These are phyloP conservation scores for Decapterus maruadsi DNA, from an alignment of 2,797 vertebrate genomes.

Conservation along the genomic window DNA sequence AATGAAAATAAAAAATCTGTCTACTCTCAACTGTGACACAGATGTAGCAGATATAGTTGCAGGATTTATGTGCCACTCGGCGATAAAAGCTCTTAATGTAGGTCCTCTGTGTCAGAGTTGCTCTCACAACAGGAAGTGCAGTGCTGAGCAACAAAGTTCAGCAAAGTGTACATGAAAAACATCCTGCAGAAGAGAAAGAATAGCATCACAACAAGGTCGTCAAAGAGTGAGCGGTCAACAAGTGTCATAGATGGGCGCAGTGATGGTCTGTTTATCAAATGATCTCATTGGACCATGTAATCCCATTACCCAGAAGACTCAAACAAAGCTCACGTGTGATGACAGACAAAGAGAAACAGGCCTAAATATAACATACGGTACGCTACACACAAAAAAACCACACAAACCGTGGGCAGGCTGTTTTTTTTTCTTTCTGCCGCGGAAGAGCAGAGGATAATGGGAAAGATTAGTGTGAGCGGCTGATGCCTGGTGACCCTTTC, in stretches of 20 bases:
- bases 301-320: conserved; percentile 37
- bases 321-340: conserved; percentile 41
- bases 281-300: conserved; percentile 24
- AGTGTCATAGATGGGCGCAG: conserved; percentile 15
- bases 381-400: conserved; percentile 27
- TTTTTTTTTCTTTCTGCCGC: conserved; percentile 71
- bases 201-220: neutral
- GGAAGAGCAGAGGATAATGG: conserved; percentile 82
- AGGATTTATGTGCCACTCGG: conserved; percentile 12
- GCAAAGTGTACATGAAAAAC: conserved; percentile 48
- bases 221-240: conserved; percentile 23
- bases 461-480: conserved; percentile 85
- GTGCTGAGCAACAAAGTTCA: conserved; percentile 20
- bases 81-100: conserved; percentile 40
- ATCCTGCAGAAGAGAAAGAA: conserved; percentile 33
- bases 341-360: conserved; percentile 35
- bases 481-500: conserved; percentile 75
- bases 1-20: conserved; percentile 26
- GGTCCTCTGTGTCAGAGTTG: conserved; percentile 10
- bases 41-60: neutral
- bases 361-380: conserved; percentile 24
- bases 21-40: conserved; percentile 2
- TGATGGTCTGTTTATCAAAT: conserved; percentile 45
- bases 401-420: conserved; percentile 59
- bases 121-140: conserved; percentile 50